phyloP scores from a whole-genome alignment of 2,888 invertebrate genomes.

The Lampropteryx suffumata region DNA sequence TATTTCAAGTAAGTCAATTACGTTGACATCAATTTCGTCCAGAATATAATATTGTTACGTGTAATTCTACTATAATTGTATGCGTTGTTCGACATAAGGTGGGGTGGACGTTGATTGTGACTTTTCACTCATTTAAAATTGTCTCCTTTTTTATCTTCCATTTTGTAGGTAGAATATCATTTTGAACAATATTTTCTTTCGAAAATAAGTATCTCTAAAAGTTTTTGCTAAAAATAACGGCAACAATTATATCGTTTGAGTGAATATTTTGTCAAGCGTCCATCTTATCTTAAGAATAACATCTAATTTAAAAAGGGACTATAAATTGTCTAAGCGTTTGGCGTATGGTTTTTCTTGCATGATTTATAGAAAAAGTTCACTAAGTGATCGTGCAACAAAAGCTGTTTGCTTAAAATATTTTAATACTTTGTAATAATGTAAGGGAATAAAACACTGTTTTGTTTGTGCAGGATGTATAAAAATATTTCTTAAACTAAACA shows the following conservation, averaged over 20 bases:
- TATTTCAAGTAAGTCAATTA: slow-evolving; percentile 20
- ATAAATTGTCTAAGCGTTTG: slow-evolving; percentile 9
- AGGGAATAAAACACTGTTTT: neutral
- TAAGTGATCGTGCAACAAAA: slow-evolving; percentile 7
- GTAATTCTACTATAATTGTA: slow-evolving; percentile 7
- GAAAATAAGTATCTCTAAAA: too few species aligned
- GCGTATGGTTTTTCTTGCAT: slow-evolving; percentile 11
- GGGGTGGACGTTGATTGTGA: slow-evolving; percentile 4
- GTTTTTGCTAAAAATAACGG: too few species aligned
- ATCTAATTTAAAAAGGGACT: slow-evolving; percentile 3
- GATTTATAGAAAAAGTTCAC: neutral
- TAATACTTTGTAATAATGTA: slow-evolving; percentile 9
- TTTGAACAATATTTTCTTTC: too few species aligned
- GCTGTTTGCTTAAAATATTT: slow-evolving; percentile 15
- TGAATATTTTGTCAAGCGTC: neutral
- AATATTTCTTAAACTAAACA: neutral
- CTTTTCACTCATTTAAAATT: neutral
- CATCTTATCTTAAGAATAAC: slow-evolving; percentile 3
- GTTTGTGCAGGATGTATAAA: slow-evolving; percentile 4
- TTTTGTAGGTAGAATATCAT: neutral
- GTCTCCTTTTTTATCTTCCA: slow-evolving; percentile 5
- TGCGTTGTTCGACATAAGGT: neutral
- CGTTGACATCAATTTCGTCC: slow-evolving; percentile 28
- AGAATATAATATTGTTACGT: slow-evolving; percentile 9
- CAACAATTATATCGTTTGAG: too few species aligned